Evolutionary conservation across 2,888 invertebrate genomes (phyloP), one percentile per base, ranked within the genome.

Genomic region (Spodoptera exigua): DNA sequence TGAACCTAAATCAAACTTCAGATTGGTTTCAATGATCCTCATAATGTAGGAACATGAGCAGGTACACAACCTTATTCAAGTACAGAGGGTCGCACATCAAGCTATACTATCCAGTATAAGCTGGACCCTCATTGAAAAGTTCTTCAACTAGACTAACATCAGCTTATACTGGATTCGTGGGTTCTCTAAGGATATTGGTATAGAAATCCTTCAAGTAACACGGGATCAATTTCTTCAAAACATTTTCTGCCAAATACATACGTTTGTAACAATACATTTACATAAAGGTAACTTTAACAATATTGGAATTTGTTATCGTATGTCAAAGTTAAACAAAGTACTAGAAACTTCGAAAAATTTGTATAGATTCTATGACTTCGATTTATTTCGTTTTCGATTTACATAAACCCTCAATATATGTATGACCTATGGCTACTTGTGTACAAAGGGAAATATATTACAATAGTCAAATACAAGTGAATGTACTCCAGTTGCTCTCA

Each of bases 271-370:
- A 65, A 70, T 62, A 66, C 48, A 74, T 66, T 69, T 61, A 68
- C 53, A 67, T 70, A 76, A 73, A 67, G 45, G 43, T 27, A 37
- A 61, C 37, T 55, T 62, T 47, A 67, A 79, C 74, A 77, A 67
- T 68, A 51, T 14, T 17, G 12, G 57, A 57, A 51, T 59, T 73
- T 71, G 65, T 71, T 74, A 63, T 51, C 37, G 53, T 60, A 53
- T 51, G 53, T 62, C 49, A 62, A 72, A 66, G 45, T 70, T 63
- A 36, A 56, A 55, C 67, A 72, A 76, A 74, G 66, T 61, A 48
- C 34, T 41, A 51, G 76, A 74, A 70, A 56, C 60, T 69, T 48
- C 46, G 7, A 43, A 47, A 40, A 57, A 34, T 5, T 48, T 2
- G 4, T 13, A 70, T 57, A 52, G n/a, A n/a, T n/a, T n/a, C n/a